Conservation (phyloP, 2,113 vertebrate species). For the Puntigrus tetrazona region DNA sequence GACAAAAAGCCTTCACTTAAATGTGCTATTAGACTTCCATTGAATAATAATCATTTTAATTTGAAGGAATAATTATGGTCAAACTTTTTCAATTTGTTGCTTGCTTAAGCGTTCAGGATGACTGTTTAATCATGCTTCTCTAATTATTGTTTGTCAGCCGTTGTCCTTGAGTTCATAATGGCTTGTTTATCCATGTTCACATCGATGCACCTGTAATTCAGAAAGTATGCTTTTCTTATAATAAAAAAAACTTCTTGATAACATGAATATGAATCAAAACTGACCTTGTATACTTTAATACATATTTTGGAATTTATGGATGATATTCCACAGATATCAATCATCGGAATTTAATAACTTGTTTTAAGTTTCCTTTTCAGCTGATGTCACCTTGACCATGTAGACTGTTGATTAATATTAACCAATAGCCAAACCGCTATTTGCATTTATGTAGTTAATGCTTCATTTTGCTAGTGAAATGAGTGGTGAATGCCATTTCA, state of each 20-base stretch:
- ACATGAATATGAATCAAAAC: background rate
- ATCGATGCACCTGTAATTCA: slow-evolving; percentile 1
- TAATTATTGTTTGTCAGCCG: slow-evolving; percentile 34
- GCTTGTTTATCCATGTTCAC: slow-evolving; percentile 22
- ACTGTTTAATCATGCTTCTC: slow-evolving; percentile 23
- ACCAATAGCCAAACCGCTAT: background rate
- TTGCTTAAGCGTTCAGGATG: background rate
- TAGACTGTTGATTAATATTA: background rate
- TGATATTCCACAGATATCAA: background rate
- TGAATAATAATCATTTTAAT: slow-evolving; percentile 26
- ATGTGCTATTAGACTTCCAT: slow-evolving; percentile 26
- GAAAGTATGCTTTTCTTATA: background rate
- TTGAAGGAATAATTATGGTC: slow-evolving; percentile 42
- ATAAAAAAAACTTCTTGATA: background rate
- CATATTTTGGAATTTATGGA: background rate
- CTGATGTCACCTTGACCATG: background rate
- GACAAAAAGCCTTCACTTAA: slow-evolving; percentile 25
- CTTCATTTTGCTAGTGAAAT: background rate
- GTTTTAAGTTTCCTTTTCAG: background rate
- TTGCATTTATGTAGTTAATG: background rate
- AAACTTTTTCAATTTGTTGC: slow-evolving; percentile 41
- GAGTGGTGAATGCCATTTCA: background rate
- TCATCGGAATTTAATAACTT: background rate
- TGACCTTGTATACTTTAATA: background rate
- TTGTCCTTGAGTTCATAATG: slow-evolving; percentile 44